Conservation (phyloP, 2,888 invertebrate species). For the Amiota mariae region DNA sequence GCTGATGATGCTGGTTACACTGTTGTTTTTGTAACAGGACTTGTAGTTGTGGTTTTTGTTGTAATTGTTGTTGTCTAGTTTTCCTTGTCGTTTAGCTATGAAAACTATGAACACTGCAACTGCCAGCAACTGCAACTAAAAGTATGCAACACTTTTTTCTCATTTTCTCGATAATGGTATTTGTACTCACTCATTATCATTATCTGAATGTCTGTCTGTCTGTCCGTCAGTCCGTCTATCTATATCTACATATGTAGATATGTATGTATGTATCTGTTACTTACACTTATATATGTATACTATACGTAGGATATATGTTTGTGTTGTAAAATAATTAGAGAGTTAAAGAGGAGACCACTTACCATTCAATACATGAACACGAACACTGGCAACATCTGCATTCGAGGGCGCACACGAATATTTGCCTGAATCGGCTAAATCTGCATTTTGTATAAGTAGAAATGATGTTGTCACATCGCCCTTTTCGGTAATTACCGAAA, state of each 20-base stretch:
- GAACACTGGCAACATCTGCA: conserved; percentile 84
- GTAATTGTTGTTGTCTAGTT: conserved; percentile 1
- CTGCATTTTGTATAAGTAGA: conserved; percentile 84
- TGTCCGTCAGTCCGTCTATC: conserved; percentile 15
- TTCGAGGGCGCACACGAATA: conserved; percentile 88
- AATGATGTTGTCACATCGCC: conserved; percentile 86
- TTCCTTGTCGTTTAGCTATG: background rate
- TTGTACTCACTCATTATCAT: too few relatives aligned
- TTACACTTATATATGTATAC: conserved; percentile 11
- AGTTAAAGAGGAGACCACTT: conserved; percentile 68
- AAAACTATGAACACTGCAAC: background rate
- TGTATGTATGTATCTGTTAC: background rate
- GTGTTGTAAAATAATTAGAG: conserved; percentile 18
- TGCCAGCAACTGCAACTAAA: conserved; percentile 6
- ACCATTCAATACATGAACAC: conserved; percentile 89
- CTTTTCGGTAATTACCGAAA: conserved; percentile 86
- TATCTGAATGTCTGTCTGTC: conserved; percentile 2
- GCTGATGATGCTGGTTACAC: background rate
- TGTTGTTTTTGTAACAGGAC: background rate
- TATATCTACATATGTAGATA: background rate
- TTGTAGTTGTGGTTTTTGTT: background rate
- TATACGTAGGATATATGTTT: conserved; percentile 21
- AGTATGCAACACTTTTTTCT: conserved; percentile 14
- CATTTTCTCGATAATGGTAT: background rate
- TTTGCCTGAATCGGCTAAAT: conserved; percentile 83